Evolutionary conservation across 2,113 vertebrate genomes (phyloP), one percentile per base, ranked within the genome.

Genomic region (Nycticorax nycticorax): DNA sequence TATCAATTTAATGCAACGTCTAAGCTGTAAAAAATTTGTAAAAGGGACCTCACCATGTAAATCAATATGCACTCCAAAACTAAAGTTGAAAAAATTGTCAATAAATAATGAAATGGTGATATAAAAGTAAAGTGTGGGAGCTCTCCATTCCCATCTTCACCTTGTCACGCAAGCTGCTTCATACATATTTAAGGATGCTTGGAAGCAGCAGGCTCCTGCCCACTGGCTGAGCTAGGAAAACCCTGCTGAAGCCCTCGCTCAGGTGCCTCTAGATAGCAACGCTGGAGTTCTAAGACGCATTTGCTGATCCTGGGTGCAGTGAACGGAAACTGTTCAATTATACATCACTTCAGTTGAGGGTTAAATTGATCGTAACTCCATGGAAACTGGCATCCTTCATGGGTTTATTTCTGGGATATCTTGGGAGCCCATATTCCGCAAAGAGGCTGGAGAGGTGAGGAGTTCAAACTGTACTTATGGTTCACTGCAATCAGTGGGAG

Each of bases 81-180:
- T 89, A 24, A 93, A 96, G 88, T 81, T 96, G 93, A 94, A 97
- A 97, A 97, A 96, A 50, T 18, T 60, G 85, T 97, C 94, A 98
- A 98, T 98, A 98, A 98, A 95, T 98, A 94, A 98, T 97, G 95
- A 62, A 97, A 90, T 32, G 47, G 28, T 81, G 95, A 91, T 87
- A 94, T 45, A 87, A 57, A 66, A 91, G 76, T 35, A 60, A 32
- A n/a, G 59, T 5, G 59, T 4, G 8, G 32, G n/a, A 87, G 45
- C 22, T 24, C 74, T 53, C 47, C 12, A 37, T 56, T 96, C 60
- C 88, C 7, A 5, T 45, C 73, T 90, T 82, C 15, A 47, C 80
- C 91, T 91, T 78, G 81, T 87, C 55, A 91, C 9, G 53, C 73
- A 55, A 86, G 76, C 39, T 10, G 33, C 94, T 84, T 96, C 97